Percentiles rank a stretch among this genome's conserved stretches.
Conservation (phyloP, 2,113 vertebrate species). For the Mugil cephalus region DNA sequence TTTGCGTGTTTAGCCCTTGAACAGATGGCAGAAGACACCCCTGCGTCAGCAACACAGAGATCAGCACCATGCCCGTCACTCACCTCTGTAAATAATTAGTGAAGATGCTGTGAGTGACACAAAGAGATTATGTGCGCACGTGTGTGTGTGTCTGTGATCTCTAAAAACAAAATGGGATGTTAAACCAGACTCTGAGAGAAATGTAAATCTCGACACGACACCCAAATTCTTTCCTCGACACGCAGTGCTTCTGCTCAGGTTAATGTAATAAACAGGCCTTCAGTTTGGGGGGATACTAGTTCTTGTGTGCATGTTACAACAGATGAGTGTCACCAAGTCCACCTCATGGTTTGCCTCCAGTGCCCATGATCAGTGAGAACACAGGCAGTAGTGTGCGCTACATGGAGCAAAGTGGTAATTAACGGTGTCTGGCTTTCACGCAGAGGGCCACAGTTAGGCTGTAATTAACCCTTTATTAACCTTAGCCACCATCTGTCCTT, state of each 20-base stretch:
- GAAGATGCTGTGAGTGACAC: constrained; percentile 17
- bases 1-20: constrained; percentile 7
- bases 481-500: neutral
- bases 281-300: too few relatives aligned
- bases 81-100: constrained; percentile 46
- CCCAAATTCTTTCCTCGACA: too few relatives aligned
- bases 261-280: too few relatives aligned
- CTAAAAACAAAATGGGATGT: too few relatives aligned
- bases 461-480: constrained; percentile 16
- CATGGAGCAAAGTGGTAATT: neutral
- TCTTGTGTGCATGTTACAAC: too few relatives aligned
- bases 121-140: neutral
- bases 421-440: constrained; percentile 6
- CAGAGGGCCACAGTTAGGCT: constrained; percentile 7
- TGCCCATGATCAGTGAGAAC: neutral
- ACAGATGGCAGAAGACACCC: constrained; percentile 56
- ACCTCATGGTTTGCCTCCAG: neutral
- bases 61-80: constrained; percentile 30
- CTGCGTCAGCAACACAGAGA: constrained; percentile 17
- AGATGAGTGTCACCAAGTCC: neutral
- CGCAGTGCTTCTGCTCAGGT: too few relatives aligned
- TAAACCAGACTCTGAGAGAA: too few relatives aligned
- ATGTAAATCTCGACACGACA: too few relatives aligned
- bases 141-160: neutral
- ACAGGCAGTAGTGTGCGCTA: too few relatives aligned